Base-by-base conservation (phyloP, 1,140 invertebrate species). In the Bicyclus anynana region DNA sequence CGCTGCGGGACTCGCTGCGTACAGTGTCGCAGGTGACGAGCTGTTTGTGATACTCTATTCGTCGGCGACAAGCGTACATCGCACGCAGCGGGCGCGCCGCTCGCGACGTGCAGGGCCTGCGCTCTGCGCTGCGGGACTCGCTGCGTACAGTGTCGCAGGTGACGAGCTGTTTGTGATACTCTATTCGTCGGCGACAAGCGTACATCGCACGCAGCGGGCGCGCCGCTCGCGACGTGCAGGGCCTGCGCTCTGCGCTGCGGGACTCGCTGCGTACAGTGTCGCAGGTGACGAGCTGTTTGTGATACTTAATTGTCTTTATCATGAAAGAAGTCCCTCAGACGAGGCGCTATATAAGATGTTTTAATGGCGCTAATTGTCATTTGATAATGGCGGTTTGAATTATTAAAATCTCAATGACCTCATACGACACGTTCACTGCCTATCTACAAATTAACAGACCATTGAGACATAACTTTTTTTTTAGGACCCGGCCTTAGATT, bases 221-320 rank as follows among this genome's bases (percentile, higher is more conserved):
- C 59, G 93, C 95, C 7, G 96, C 95, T 0, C 89, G 95, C 16
- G 96, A 97, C 80, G 95, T 97, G 91, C 93, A 94, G 69, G 94
- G 96, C 55, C 86, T 97, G 48, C 91, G 96, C 7, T 91, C 94
- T 64, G 94, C 94, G 1, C 90, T 98, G 0, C 96, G 96, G 0
- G 94, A 95, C 73, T 97, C 96, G 0, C 84, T 98, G 51, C 90
- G 94, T 40, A 96, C 94, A 10, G 95, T 97, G 33, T 57, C 74
- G 12, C 76, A 82, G 76, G 79, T 79, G 53, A 18, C 23, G 23
- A 23, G 7, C 23, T 23, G n/a, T n/a, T n/a, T n/a, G n/a, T n/a
- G n/a, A n/a, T n/a, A n/a, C n/a, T n/a, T n/a, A n/a, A n/a, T n/a
- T n/a, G n/a, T n/a, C n/a, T n/a, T n/a, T n/a, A n/a, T n/a, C n/a